Evolutionary conservation across 1,140 invertebrate genomes (phyloP), one percentile per base, ranked within the genome.

Genomic region (Drosophila equinoxialis): DNA sequence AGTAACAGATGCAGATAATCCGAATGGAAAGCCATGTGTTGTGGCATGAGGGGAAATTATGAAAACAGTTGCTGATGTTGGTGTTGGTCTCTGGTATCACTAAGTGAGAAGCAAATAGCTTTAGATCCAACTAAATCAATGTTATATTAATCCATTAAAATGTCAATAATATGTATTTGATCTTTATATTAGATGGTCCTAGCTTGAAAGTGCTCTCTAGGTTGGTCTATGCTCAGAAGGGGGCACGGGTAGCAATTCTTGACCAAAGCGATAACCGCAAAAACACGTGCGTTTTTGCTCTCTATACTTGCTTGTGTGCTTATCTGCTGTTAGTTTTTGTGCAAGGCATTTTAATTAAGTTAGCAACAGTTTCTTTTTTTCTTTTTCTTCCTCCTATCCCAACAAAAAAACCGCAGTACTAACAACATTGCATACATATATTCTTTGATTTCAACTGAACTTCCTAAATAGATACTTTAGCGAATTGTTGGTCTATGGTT

Each of bases 281-380:
- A 5, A 39, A 59, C 57, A 59, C 14, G 57, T 59, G 33, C 14
- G 30, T 39, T 3, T 23, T 11, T 6, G 2, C 45, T 23, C 4
- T 13, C 11, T 39, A 10, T 13, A 13, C 3, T 62, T 17, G 17
- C 37, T 51, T 33, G 2, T 42, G 41, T 57, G 48, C 57, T 71
- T 74, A 67, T 48, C 65, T 65, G 69, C 69, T 48, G 41, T 74
- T 69, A 59, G 79, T 58, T 72, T 45, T 74, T 78, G 63, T 51
- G 55, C 72, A 41, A 54, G 74, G 51, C 68, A 73, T 81, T 89
- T 74, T 89, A 89, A 87, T 81, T 87, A 89, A 84, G 74, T 87
- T 89, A 87, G 81, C 77, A 81, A 81, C 77, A 75, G 80, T 80
- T 78, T 70, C 65, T 51, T 23, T 51, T 3, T 5, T 8, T 23